These are phyloP conservation scores for Passerculus sandwichensis DNA, from an alignment of 2,797 vertebrate species.

Conservation along the genomic window DNA sequence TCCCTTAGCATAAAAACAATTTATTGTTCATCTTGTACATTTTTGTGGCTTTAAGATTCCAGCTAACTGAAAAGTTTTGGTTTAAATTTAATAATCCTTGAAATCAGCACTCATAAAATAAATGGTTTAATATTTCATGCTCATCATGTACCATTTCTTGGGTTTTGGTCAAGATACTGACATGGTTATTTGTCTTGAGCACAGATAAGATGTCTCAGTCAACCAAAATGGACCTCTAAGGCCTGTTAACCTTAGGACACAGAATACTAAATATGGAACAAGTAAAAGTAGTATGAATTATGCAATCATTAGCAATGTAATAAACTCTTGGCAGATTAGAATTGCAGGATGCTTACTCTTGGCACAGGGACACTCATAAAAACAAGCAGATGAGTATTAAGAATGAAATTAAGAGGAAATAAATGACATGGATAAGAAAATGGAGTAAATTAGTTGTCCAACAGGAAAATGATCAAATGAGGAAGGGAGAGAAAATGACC, in stretches of 20 bases:
- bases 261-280: not conserved
- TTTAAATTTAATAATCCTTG: not conserved
- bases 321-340: constrained; percentile 10
- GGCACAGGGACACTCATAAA: not conserved
- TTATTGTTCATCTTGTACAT: not conserved
- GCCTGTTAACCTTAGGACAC: not conserved
- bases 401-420: constrained; percentile 6
- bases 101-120: not conserved
- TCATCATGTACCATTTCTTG: not conserved
- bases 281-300: constrained; percentile 21
- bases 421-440: constrained; percentile 2
- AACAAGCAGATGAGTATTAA: not conserved
- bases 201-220: not conserved
- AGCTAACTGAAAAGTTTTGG: not conserved
- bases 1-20: not conserved
- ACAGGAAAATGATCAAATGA: not conserved
- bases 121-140: not conserved
- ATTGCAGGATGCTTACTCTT: not conserved
- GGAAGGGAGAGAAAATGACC: not conserved
- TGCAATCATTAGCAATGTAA: not conserved
- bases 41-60: not conserved
- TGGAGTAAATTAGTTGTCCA: not conserved
- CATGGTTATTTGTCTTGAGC: not conserved
- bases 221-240: not conserved
- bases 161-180: not conserved